Percentiles rank a stretch among this genome's conserved stretches.
Conservation (phyloP, 2,888 invertebrate genomes). For the Ctena decussata region DNA sequence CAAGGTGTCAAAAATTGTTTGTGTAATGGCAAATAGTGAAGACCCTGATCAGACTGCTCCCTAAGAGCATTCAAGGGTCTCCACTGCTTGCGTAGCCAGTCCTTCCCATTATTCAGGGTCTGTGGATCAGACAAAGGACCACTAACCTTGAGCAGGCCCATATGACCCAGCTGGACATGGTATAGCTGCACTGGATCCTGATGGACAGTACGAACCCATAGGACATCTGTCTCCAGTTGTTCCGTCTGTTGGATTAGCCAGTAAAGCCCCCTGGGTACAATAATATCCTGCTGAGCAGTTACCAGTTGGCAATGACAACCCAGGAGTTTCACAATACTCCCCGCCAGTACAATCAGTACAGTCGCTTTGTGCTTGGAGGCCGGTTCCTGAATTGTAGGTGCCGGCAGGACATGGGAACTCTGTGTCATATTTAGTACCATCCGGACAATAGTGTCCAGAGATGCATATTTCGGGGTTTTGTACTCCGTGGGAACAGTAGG, state of each 20-base stretch:
- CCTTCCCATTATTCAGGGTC: too few relatives aligned
- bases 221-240: constrained; percentile 78
- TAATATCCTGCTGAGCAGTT: constrained; percentile 78
- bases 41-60: too few relatives aligned
- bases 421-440: constrained; percentile 76
- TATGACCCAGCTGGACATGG: constrained; percentile 84
- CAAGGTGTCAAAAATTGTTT: too few relatives aligned
- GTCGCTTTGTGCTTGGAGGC: constrained; percentile 71
- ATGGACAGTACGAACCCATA: constrained; percentile 80
- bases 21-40: too few relatives aligned
- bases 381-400: constrained; percentile 72
- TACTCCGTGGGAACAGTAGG: constrained; percentile 83
- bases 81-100: too few relatives aligned
- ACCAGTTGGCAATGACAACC: constrained; percentile 77
- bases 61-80: too few relatives aligned
- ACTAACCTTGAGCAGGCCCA: constrained; percentile 80
- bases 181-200: constrained; percentile 73
- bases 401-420: constrained; percentile 84
- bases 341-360: constrained; percentile 82
- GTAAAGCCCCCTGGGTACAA: constrained; percentile 74
- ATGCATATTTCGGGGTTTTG: constrained; percentile 83
- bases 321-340: constrained; percentile 79
- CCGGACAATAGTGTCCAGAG: constrained; percentile 82
- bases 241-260: constrained; percentile 77
- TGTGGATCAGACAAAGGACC: too few relatives aligned